These are phyloP conservation scores for Probosciger aterrimus DNA, from an alignment of 2,113 vertebrate species.

Conservation along the genomic window DNA sequence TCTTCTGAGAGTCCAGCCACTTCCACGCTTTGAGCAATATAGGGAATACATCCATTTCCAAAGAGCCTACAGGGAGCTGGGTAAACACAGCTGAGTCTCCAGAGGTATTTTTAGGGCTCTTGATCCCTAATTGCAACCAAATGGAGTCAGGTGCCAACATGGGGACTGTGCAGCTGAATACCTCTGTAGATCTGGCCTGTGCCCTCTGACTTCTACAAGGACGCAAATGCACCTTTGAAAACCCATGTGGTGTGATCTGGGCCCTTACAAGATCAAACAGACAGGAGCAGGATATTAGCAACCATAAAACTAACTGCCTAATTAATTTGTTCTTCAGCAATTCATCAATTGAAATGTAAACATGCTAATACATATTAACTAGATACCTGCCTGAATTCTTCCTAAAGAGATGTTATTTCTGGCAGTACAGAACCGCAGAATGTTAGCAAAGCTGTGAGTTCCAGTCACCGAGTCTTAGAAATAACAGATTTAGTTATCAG, in stretches of 20 bases:
- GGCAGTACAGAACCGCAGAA: background rate
- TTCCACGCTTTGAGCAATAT: fast-evolving
- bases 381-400: constrained; percentile 43
- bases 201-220: background rate
- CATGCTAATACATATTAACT: background rate
- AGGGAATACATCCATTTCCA: background rate
- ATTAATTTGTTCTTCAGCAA: background rate
- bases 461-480: background rate
- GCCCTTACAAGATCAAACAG: background rate
- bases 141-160: background rate
- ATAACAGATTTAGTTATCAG: constrained; percentile 4
- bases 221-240: background rate
- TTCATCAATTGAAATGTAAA: constrained; percentile 17
- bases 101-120: background rate
- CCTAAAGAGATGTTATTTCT: constrained; percentile 10
- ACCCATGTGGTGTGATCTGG: background rate
- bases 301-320: background rate
- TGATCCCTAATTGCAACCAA: background rate
- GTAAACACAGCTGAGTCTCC: background rate
- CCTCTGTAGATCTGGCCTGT: background rate
- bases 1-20: background rate
- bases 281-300: background rate
- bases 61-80: background rate
- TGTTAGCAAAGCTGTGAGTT: background rate
- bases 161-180: background rate